Evolutionary conservation across 2,113 vertebrate species (phyloP), one percentile per base, ranked within the genome.

Genomic region (Pangasianodon hypophthalmus): DNA sequence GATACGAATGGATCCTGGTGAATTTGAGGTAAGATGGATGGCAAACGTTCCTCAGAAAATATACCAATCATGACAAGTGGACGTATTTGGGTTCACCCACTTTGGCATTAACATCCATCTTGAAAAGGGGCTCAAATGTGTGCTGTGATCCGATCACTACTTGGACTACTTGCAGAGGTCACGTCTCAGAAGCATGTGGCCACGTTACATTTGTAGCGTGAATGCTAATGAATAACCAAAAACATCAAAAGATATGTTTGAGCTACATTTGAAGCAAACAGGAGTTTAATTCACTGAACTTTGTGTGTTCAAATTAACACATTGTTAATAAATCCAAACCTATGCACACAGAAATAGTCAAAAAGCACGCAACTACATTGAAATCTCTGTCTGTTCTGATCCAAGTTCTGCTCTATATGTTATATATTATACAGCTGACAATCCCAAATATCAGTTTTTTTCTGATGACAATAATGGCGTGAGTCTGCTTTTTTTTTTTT

Each of bases 1-100:
- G 73, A 88, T 24, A 87, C n/a, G 6, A 54, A 81, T 77, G 82
- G 41, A 48, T 52, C 41, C 56, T 84, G 54, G 26, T 84, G 18
- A 7, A 37, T 83, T 50, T 16, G 67, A 69, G 11, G 58, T 6
- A 60, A 60, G 58, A 60, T 6, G 8, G 60, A 67, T 1, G 4
- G 46, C 6, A 79, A 79, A 26, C 2, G 24, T 79, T 37, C 14
- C 7, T 58, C 26, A 60, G 85, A 62, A 89, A 69, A 84, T 48
- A 85, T 60, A 41, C 4, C 19, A 9, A 48, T 50, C n/a, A 26
- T 79, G 24, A 29, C 77, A 32, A 48, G 46, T 44, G 71, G 37
- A 75, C 24, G 41, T 2, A 75, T 26, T 11, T 24, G 9, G 73
- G 41, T 41, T 11, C 37, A 21, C 67, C 32, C 9, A 21, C 19